Percentiles rank a stretch among this genome's conserved stretches.
Conservation (phyloP, 1,140 invertebrate genomes). For the Drosophila pseudoobscura region DNA sequence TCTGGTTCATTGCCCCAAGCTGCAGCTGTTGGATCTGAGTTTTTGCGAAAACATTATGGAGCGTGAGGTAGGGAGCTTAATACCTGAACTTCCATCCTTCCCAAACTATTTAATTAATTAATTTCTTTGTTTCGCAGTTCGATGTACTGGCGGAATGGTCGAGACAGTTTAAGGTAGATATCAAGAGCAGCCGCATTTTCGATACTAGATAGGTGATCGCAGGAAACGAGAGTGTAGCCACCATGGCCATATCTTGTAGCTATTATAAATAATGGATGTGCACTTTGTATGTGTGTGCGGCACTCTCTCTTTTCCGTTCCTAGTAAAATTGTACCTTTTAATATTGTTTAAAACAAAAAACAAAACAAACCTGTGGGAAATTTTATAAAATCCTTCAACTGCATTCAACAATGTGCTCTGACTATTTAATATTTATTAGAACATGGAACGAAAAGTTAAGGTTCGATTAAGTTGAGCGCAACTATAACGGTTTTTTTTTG, state of each 20-base stretch:
- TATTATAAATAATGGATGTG: conserved; percentile 25
- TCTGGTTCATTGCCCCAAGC: conserved; percentile 86
- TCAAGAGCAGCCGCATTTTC: conserved; percentile 70
- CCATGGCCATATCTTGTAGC: conserved; percentile 12
- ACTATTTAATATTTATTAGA: too few species aligned
- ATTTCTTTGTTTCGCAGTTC: conserved; percentile 27
- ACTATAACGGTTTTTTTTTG: too few species aligned
- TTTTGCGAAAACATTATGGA: conserved; percentile 92
- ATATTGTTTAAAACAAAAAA: conserved; percentile 27
- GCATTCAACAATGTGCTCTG: too few species aligned
- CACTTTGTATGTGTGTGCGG: conserved; percentile 12
- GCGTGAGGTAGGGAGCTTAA: conserved; percentile 84
- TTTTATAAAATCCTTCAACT: conserved; percentile 9
- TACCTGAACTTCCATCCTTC: too few species aligned
- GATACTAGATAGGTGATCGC: conserved; percentile 37
- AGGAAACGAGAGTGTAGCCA: not conserved
- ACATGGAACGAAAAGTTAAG: too few species aligned
- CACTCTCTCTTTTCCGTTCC: conserved; percentile 20
- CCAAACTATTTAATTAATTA: too few species aligned
- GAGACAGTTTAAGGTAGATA: conserved; percentile 71
- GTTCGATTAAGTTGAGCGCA: too few species aligned
- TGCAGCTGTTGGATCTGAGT: conserved; percentile 92
- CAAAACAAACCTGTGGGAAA: conserved; percentile 6
- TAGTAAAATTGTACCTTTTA: conserved; percentile 39
- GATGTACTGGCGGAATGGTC: conserved; percentile 71